phyloP scores from a whole-genome alignment of 1,140 invertebrate species.

The Drosophila biarmipes region DNA sequence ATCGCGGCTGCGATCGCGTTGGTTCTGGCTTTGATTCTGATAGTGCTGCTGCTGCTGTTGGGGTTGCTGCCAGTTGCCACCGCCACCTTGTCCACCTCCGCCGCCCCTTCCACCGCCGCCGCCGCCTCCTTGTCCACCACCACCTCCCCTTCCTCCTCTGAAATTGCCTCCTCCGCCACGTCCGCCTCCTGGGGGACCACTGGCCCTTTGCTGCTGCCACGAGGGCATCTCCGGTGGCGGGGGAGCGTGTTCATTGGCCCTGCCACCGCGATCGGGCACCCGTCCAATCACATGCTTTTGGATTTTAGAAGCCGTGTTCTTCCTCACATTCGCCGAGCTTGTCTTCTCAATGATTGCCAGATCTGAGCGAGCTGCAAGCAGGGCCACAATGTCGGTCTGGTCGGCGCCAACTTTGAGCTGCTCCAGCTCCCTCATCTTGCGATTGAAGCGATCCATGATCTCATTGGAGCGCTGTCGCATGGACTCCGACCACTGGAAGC shows the following conservation, averaged over 20 bases:
- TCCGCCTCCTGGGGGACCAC: conserved; percentile 60
- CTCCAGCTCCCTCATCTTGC: conserved; percentile 87
- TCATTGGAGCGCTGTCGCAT: conserved; percentile 90
- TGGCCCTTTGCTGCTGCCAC: conserved; percentile 87
- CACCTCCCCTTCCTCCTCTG: conserved; percentile 46
- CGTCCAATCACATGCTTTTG: conserved; percentile 95
- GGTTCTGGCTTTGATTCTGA: conserved; percentile 15
- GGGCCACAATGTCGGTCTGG: conserved; percentile 88
- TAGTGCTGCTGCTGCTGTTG: conserved; percentile 40
- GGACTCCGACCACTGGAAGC: conserved; percentile 96
- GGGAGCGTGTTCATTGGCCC: conserved; percentile 94
- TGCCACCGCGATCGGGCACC: conserved; percentile 95
- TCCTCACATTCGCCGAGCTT: conserved; percentile 91
- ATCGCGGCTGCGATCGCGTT: conserved; percentile 24
- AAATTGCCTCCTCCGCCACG: conserved; percentile 59
- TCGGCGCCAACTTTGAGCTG: conserved; percentile 85
- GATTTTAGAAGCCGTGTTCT: conserved; percentile 91
- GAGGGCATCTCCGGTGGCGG: conserved; percentile 98
- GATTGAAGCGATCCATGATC: conserved; percentile 89
- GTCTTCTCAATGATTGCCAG: conserved; percentile 95
- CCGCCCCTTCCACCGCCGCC: conserved; percentile 45
- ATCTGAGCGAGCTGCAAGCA: conserved; percentile 93
- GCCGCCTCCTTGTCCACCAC: conserved; percentile 31
- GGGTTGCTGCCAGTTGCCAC: conserved; percentile 54
- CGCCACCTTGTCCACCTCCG: conserved; percentile 36